Evolutionary conservation across 35 echinoderm and acorn worm species (phyloP).

Genomic region (Stichopus chloronotus): DNA sequence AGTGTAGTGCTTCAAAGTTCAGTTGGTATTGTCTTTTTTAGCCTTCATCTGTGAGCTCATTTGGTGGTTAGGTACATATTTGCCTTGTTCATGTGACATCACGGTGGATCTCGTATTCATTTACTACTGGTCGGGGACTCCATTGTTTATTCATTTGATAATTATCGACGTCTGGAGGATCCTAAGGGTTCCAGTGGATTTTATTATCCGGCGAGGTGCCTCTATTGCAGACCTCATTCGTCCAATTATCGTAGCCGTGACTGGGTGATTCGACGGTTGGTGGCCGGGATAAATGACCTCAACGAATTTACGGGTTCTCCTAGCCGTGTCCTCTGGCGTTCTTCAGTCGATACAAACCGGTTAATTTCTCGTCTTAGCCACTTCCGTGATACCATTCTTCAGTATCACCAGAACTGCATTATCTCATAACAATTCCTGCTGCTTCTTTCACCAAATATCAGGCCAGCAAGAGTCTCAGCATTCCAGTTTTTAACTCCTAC

Average conservation of each 20-base stretch:
- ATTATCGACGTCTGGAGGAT: not conserved
- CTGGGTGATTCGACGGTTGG: not conserved
- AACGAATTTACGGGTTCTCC: not conserved
- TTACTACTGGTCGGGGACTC: not conserved
- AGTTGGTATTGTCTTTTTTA: too few relatives aligned
- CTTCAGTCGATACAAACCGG: not conserved
- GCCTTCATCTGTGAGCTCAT: too few relatives aligned
- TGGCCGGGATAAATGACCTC: not conserved
- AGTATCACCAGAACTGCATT: not conserved
- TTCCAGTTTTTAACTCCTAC: not conserved
- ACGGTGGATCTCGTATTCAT: not conserved
- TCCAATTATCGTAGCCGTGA: not conserved
- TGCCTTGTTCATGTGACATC: not conserved
- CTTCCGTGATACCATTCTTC: not conserved
- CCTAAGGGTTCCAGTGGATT: not conserved
- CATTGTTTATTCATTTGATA: not conserved
- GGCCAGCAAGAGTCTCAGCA: not conserved
- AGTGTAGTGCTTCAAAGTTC: too few relatives aligned
- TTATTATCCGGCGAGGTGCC: not conserved
- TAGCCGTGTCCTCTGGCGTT: not conserved
- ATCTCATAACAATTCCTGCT: slow-evolving; percentile 17
- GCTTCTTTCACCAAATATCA: slow-evolving; percentile 25
- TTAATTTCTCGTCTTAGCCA: not conserved
- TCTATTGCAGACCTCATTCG: not conserved
- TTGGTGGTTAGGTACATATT: not conserved